These are phyloP conservation scores for Morinoia aosen DNA, from an alignment of 2,888 invertebrate genomes.

Conservation along the genomic window DNA sequence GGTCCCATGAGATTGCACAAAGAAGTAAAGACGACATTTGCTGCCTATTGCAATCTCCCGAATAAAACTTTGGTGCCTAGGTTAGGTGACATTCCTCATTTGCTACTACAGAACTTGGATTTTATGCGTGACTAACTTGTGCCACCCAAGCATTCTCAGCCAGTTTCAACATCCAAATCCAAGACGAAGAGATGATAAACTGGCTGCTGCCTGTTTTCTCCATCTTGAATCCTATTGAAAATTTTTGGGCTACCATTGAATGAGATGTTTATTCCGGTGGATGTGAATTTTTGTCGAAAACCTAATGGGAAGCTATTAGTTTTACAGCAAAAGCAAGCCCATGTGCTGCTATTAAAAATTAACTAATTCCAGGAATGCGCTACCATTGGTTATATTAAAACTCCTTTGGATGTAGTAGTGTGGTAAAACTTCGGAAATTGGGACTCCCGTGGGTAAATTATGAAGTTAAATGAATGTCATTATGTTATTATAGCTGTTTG, in stretches of 20 bases:
- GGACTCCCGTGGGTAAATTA: neutral
- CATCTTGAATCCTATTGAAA: neutral
- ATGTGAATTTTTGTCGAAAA: neutral
- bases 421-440: too few relatives aligned
- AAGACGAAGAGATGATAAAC: neutral
- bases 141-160: neutral
- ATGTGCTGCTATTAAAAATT: neutral
- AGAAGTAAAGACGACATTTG: neutral
- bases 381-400: neutral
- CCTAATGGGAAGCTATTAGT: neutral
- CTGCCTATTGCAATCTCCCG: neutral
- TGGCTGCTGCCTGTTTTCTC: neutral
- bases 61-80: neutral
- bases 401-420: neutral
- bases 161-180: neutral
- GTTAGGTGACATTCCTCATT: neutral
- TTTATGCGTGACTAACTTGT: neutral
- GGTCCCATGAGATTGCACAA: neutral
- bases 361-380: neutral
- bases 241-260: neutral
- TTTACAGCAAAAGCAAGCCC: neutral
- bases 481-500: neutral
- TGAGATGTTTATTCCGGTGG: neutral
- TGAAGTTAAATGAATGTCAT: neutral
- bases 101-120: neutral